Conservation (phyloP, 2,888 invertebrate species). For the Platyscelio sp. region DNA sequence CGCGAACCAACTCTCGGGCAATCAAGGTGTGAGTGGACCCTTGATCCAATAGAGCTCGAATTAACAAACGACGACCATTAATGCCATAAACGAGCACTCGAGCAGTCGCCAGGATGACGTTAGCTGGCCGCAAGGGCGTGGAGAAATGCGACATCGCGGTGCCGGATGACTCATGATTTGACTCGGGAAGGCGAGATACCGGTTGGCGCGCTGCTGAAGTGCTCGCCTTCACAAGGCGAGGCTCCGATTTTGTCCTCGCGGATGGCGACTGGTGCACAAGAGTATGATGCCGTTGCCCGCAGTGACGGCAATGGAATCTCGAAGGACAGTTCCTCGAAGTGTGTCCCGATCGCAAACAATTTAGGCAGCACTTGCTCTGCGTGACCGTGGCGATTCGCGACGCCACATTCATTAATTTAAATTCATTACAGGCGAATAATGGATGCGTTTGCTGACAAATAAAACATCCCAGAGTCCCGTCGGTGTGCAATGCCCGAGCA, state of each 20-base stretch:
- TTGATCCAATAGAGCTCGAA: slow-evolving; percentile 29
- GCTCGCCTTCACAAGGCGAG: too few relatives aligned
- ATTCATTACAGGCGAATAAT: not conserved
- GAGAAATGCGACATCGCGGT: too few relatives aligned
- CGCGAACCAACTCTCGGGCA: not conserved
- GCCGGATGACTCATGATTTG: too few relatives aligned
- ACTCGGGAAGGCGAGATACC: too few relatives aligned
- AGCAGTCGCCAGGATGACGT: slow-evolving; percentile 9
- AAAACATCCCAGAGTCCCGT: not conserved
- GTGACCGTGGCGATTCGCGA: not conserved
- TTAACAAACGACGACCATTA: not conserved
- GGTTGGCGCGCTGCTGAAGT: too few relatives aligned
- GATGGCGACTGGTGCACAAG: not conserved
- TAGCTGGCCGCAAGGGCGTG: too few relatives aligned
- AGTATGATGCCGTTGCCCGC: not conserved
- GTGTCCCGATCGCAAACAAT: not conserved
- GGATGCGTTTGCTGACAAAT: not conserved
- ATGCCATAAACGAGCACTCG: not conserved
- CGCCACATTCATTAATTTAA: not conserved
- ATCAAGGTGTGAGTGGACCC: slow-evolving; percentile 16
- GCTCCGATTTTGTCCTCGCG: too few relatives aligned
- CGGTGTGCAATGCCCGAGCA: too few relatives aligned
- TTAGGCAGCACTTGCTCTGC: not conserved
- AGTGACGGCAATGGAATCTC: not conserved
- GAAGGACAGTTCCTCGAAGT: not conserved